phyloP scores from a whole-genome alignment of 2,797 vertebrate genomes.

The Amniataba percoides region DNA sequence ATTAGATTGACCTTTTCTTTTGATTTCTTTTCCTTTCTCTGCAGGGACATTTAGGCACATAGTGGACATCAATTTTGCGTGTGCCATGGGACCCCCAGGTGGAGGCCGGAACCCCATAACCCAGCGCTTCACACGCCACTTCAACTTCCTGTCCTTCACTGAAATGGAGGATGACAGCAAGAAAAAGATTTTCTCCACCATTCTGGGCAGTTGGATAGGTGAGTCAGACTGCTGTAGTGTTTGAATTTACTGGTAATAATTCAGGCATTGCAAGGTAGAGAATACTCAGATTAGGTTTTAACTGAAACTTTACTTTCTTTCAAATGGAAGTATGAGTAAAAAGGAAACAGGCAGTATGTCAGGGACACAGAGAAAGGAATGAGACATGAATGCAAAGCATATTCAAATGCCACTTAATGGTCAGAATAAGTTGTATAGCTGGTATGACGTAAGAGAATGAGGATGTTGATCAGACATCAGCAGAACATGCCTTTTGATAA shows the following conservation, averaged over 20 bases:
- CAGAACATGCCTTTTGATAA: neutral
- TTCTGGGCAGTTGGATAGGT: conserved; percentile 93
- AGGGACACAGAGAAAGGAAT: conserved; percentile 42
- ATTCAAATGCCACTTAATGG: neutral
- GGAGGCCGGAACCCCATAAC: conserved; percentile 92
- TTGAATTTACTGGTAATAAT: neutral
- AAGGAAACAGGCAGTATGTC: conserved; percentile 86
- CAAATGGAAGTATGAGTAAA: conserved; percentile 86
- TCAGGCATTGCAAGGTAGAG: neutral
- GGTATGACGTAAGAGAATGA: neutral
- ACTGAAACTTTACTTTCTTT: conserved; percentile 52
- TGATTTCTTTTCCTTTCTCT: conserved; percentile 13
- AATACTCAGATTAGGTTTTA: conserved; percentile 14
- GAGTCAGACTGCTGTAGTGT: conserved; percentile 61
- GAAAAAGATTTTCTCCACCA: conserved; percentile 92
- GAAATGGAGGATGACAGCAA: conserved; percentile 92
- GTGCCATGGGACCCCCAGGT: conserved; percentile 94
- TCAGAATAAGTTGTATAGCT: neutral
- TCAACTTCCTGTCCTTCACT: conserved; percentile 91
- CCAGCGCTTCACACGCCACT: conserved; percentile 91
- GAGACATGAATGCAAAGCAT: conserved; percentile 2
- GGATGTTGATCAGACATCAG: neutral
- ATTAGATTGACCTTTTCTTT: conserved; percentile 4
- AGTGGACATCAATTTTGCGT: conserved; percentile 94
- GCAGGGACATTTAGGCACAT: conserved; percentile 89